Evolutionary conservation across 2,888 invertebrate species (phyloP).

Genomic region (Craniophora ligustri): DNA sequence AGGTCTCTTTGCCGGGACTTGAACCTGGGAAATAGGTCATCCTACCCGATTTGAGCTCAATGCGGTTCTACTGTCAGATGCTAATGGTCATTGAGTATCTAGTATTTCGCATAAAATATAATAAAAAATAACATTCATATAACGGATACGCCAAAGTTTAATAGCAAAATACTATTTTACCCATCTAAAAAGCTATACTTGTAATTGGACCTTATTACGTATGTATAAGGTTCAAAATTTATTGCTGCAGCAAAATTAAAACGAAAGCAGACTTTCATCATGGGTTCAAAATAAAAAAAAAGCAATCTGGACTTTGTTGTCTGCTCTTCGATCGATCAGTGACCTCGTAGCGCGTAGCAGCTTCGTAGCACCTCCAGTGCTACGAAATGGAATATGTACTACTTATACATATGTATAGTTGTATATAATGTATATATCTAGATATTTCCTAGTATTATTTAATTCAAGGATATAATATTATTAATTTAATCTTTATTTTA

Average conservation of each 20-base stretch:
- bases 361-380: constrained; percentile 71
- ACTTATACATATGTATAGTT: constrained; percentile 42
- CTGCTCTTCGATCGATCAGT: constrained; percentile 50
- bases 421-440: constrained; percentile 13
- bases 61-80: too few relatives aligned
- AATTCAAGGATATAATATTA: background rate
- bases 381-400: constrained; percentile 65
- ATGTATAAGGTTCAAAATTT: constrained; percentile 17
- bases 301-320: constrained; percentile 32
- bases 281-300: constrained; percentile 22
- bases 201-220: constrained; percentile 19
- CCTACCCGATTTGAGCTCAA: too few relatives aligned
- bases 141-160: too few relatives aligned
- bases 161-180: too few relatives aligned
- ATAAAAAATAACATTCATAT: background rate
- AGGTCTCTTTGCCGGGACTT: too few relatives aligned
- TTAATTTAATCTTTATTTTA: background rate
- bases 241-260: background rate
- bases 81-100: too few relatives aligned
- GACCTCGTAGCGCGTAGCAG: constrained; percentile 77
- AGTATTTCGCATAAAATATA: too few relatives aligned
- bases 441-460: background rate
- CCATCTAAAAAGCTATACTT: too few relatives aligned
- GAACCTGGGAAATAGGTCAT: too few relatives aligned
- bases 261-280: constrained; percentile 7